Evolutionary conservation across 2,797 vertebrate genomes (phyloP).

Genomic region (Sebastolobus altivelis): DNA sequence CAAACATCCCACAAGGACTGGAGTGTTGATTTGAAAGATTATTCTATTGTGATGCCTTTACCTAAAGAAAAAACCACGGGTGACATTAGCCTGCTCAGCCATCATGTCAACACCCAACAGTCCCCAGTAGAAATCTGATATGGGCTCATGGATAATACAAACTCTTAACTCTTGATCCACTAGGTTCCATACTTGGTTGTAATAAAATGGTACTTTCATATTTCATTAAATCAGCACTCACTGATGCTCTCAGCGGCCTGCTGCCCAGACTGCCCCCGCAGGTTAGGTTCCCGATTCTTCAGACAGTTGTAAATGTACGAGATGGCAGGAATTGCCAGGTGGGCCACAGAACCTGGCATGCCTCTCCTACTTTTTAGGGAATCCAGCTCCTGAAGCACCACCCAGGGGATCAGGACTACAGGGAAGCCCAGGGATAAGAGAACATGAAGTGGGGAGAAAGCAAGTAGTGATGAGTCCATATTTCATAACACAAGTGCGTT

Average conservation of each 20-base stretch:
- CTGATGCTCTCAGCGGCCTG: conserved; percentile 89
- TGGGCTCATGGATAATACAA: not conserved
- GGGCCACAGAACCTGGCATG: conserved; percentile 82
- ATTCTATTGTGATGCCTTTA: not conserved
- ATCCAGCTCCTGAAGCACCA: conserved; percentile 95
- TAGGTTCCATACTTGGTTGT: not conserved
- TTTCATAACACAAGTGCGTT: not conserved
- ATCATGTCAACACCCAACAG: not conserved
- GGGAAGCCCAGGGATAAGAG: conserved; percentile 86
- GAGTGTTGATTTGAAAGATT: not conserved
- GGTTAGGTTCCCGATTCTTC: conserved; percentile 84
- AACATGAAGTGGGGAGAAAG: not conserved
- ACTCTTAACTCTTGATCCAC: not conserved
- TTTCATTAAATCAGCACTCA: conserved; percentile 77
- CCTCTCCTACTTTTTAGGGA: conserved; percentile 88
- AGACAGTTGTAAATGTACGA: conserved; percentile 90
- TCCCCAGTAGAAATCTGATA: not conserved
- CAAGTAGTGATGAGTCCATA: not conserved
- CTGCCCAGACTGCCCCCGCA: conserved; percentile 96
- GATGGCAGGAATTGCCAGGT: conserved; percentile 90
- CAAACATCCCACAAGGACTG: not conserved
- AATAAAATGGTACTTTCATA: not conserved
- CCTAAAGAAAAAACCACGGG: not conserved
- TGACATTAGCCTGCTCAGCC: not conserved
- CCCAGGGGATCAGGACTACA: conserved; percentile 93